These are phyloP conservation scores for Streptopelia turtur DNA, from an alignment of 2,797 vertebrate genomes.

Conservation along the genomic window DNA sequence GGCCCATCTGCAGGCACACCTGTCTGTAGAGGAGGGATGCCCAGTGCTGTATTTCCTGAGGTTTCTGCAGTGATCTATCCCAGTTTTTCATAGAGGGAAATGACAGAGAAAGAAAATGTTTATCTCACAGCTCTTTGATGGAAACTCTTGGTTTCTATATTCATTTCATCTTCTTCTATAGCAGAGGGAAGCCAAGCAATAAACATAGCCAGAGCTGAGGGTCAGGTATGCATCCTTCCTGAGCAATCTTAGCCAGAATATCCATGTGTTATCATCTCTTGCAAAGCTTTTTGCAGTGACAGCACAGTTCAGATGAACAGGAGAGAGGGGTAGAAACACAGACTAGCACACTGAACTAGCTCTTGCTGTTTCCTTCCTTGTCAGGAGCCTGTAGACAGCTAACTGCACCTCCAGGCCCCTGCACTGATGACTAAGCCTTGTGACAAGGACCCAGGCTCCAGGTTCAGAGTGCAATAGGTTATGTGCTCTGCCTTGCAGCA, in stretches of 20 bases:
- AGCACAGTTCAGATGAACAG: not conserved
- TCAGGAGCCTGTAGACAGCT: not conserved
- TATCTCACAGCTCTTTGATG: not conserved
- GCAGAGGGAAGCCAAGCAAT: not conserved
- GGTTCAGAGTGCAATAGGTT: not conserved
- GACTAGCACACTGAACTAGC: not conserved
- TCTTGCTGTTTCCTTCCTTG: rapidly evolving
- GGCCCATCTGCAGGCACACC: not conserved
- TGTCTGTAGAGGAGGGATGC: not conserved
- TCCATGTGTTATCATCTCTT: not conserved
- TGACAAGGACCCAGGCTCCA: not conserved
- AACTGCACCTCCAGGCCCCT: not conserved
- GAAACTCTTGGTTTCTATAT: not conserved
- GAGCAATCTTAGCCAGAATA: not conserved
- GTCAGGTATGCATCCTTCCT: not conserved
- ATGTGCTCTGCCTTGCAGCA: not conserved
- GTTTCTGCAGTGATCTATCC: not conserved
- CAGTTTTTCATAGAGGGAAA: not conserved
- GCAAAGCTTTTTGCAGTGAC: not conserved
- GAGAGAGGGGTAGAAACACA: not conserved
- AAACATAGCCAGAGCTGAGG: not conserved
- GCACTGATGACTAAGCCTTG: not conserved
- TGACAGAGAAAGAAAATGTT: not conserved
- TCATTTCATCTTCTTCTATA: not conserved
- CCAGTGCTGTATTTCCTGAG: not conserved